Evolutionary conservation across 2,113 vertebrate genomes (phyloP), one percentile per base, ranked within the genome.

Genomic region (Nyctereutes procyonoides): DNA sequence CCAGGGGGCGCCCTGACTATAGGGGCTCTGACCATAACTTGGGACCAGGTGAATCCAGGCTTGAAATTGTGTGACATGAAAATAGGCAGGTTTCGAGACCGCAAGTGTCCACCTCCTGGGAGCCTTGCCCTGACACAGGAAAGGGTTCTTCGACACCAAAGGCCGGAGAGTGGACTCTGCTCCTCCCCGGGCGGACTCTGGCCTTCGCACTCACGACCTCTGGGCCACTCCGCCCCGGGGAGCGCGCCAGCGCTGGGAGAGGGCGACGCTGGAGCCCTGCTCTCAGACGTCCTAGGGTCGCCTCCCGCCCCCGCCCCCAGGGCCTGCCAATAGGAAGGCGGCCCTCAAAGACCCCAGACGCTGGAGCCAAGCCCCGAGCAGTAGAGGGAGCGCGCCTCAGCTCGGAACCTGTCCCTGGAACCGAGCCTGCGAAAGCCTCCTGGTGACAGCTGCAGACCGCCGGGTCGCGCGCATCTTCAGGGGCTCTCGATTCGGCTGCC

Each of bases 241-340:
- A 48, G n/a, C 43, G 35, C 5, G 1, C 3, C 7, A 5, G 26
- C 20, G 35, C 32, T 2, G 30, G 30, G 15, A 38, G 8, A 55
- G 10, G 35, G 71, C 15, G 32, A 53, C 19, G 0, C 35, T 2
- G 62, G 20, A 43, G 9, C 17, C 19, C 51, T 6, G 5, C 1
- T 3, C 24, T 30, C 15, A 0, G 43, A 35, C 0, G 22, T 38
- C 55, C 26, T 24, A 3, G 0, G 14, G 1, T 43, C n/a, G n/a
- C 17, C 58, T n/a, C 9, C 2, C 58, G 14, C 2, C 30, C 28
- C 12, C 13, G 20, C 8, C 8, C 15, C 19, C 30, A 38, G 24
- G 1, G 62, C 15, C 81, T 88, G 16, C 14, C 48, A 0, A 83
- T 79, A 65, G n/a, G 51, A 69, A 79, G 14, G 26, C 16, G 9